Conservation (phyloP, 2,888 invertebrate genomes). For the Dastarcus helophoroides region DNA sequence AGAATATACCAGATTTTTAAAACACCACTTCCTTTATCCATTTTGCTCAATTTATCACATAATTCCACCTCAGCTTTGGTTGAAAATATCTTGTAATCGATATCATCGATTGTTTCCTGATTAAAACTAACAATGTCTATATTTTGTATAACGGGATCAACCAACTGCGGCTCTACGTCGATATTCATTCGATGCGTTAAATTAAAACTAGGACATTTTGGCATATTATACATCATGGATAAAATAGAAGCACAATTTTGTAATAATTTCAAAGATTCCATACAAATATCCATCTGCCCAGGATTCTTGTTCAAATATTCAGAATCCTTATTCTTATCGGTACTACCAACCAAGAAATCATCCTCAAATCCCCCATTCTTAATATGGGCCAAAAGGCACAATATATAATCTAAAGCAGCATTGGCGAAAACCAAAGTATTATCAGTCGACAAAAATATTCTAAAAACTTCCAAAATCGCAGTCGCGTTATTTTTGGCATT, state of each 20-base stretch:
- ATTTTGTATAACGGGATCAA: constrained; percentile 76
- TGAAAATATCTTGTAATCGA: constrained; percentile 50
- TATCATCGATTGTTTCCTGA: constrained; percentile 52
- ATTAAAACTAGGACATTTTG: constrained; percentile 86
- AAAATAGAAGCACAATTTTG: constrained; percentile 79
- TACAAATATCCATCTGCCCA: constrained; percentile 47
- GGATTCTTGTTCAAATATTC: constrained; percentile 11
- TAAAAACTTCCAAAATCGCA: constrained; percentile 80
- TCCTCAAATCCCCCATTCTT: constrained; percentile 50
- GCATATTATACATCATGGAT: constrained; percentile 89
- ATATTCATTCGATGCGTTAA: constrained; percentile 75
- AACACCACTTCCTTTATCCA: constrained; percentile 72
- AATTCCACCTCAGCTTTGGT: constrained; percentile 37
- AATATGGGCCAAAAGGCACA: constrained; percentile 72
- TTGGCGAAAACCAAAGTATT: constrained; percentile 89
- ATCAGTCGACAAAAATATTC: constrained; percentile 85
- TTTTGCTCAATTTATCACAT: constrained; percentile 45
- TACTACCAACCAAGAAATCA: constrained; percentile 23
- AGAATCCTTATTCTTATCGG: constrained; percentile 25
- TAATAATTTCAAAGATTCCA: constrained; percentile 74
- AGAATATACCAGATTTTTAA: constrained; percentile 84
- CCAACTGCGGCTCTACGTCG: constrained; percentile 64
- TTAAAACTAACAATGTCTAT: constrained; percentile 42
- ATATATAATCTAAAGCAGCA: constrained; percentile 86
- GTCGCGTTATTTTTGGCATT: constrained; percentile 55